Percentiles rank a stretch among this genome's conserved stretches.
Evolutionary conservation across 2,113 vertebrate genomes (phyloP).

Genomic region (Sapayoa aenigma): DNA sequence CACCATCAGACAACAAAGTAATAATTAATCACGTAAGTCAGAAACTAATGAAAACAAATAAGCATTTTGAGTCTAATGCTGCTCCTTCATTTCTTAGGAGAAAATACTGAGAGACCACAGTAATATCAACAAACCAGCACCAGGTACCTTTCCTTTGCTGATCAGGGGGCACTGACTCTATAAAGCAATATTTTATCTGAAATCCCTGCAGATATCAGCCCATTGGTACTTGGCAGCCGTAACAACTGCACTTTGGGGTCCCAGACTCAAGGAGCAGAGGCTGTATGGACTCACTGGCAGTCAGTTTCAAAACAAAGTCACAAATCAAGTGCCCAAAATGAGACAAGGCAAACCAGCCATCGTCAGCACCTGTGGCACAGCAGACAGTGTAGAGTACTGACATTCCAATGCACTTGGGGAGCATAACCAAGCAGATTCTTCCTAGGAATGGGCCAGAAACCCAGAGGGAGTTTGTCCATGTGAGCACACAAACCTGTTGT

Average conservation of each 20-base stretch:
- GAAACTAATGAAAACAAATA: neutral
- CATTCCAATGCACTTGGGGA: rapidly evolving
- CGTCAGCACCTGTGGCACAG: neutral
- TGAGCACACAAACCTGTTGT: neutral
- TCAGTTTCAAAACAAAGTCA: neutral
- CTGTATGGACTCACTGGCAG: rapidly evolving
- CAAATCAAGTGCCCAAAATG: neutral
- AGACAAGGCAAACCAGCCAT: neutral
- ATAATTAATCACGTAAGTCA: neutral
- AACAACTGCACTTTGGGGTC: neutral
- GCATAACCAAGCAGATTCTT: neutral
- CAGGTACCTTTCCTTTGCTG: neutral
- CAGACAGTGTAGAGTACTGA: rapidly evolving
- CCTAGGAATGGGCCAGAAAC: neutral
- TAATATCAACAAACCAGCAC: neutral
- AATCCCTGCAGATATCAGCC: neutral
- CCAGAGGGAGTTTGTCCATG: neutral
- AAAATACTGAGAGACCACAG: neutral
- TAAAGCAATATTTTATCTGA: neutral
- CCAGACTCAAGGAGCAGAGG: neutral
- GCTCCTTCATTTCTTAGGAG: neutral
- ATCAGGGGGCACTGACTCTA: neutral
- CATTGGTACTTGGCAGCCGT: rapidly evolving
- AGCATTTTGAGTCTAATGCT: neutral
- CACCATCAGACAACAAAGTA: neutral